Evolutionary conservation across 2,113 vertebrate species (phyloP), one percentile per base, ranked within the genome.

Genomic region (Notothenia rossii): DNA sequence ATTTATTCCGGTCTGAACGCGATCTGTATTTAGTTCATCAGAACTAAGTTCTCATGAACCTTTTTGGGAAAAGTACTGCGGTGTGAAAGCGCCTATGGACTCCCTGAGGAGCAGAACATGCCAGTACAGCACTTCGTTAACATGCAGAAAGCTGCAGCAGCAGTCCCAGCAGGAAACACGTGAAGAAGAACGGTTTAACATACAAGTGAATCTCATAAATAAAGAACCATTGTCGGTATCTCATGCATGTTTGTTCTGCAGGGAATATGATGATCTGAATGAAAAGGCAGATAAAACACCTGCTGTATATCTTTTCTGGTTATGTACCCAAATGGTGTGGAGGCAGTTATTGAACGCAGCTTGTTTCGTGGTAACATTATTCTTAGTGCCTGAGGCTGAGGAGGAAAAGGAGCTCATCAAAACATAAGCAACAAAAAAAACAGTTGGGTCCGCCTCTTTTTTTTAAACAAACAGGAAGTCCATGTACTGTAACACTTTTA

Each of bases 81-180:
- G 22, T 22, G 22, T 22, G 22, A 22, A 22, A 22, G 22, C 22
- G 22, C 22, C 22, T 22, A 22, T 45, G 33, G 82, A 79, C 70
- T 86, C 91, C 88, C 88, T 59, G 36, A 87, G 88, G 92, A 91
- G 68, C 45, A 5, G 60, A 83, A 77, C 55, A 67, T 82, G 88
- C 86, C 90, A 78, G 67, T 66, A 61, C 86, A 51, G 83, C 86
- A 86, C 64, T 61, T 86, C 79, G 91, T 92, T 91, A 90, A 72
- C 84, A 91, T 87, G 84, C 85, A 83, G 67, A 75, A 84, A 82
- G 78, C 68, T 56, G 67, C 50, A 11, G 60, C 50, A 11, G 60
- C 77, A 56, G 36, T 69, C 66, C 64, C 46, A 49, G 81, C 88
- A 78, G 62, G 77, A 81, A 77, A 81, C 82, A 73, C 58, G 72